Evolutionary conservation across 2,113 vertebrate species (phyloP).

Genomic region (Charina bottae): DNA sequence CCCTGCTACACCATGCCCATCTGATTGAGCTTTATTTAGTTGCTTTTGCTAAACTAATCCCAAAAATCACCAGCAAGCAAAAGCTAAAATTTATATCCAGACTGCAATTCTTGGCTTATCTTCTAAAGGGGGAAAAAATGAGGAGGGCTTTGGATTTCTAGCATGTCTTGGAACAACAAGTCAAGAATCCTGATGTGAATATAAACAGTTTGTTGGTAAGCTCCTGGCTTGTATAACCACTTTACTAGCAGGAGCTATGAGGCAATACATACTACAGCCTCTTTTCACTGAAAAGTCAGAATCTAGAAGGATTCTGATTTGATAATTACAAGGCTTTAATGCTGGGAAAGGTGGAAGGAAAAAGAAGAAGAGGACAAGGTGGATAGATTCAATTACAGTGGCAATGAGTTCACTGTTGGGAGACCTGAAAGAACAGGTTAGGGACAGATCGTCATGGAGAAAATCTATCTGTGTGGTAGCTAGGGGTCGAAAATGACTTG

Average conservation of each 20-base stretch:
- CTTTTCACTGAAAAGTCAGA: not conserved
- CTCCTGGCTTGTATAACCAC: not conserved
- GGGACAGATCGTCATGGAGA: not conserved
- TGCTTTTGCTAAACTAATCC: not conserved
- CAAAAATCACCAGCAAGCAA: not conserved
- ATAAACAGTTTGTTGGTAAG: not conserved
- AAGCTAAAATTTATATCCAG: not conserved
- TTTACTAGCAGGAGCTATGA: not conserved
- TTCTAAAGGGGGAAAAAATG: not conserved
- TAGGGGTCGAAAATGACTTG: not conserved
- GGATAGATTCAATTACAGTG: not conserved
- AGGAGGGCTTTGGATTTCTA: not conserved
- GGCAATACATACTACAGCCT: not conserved
- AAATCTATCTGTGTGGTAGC: not conserved
- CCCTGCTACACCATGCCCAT: not conserved
- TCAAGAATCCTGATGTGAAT: not conserved
- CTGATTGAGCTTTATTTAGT: not conserved
- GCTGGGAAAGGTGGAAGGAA: not conserved
- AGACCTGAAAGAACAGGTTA: not conserved
- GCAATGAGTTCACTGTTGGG: not conserved
- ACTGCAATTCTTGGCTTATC: not conserved
- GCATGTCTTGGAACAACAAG: not conserved
- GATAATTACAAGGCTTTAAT: not conserved
- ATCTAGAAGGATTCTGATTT: not conserved
- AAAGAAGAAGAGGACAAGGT: not conserved